phyloP scores from a whole-genome alignment of 2,797 vertebrate genomes.

The Alfaro cultratus region DNA sequence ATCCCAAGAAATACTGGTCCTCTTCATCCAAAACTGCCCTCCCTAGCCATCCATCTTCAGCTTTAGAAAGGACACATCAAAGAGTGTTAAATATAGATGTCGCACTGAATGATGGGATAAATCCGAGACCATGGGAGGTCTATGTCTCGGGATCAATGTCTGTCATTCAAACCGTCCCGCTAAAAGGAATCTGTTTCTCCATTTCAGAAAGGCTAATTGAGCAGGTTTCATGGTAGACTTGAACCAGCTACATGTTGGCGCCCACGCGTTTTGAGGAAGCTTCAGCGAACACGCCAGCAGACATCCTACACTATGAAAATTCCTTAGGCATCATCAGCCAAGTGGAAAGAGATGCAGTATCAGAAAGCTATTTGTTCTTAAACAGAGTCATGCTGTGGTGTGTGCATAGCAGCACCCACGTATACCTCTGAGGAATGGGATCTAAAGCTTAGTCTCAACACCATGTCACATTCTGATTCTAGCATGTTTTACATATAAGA shows the following conservation, averaged over 20 bases:
- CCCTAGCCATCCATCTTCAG: neutral
- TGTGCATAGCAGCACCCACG: conserved; percentile 7
- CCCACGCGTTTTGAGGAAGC: conserved; percentile 40
- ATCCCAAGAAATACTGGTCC: conserved; percentile 23
- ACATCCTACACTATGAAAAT: conserved; percentile 51
- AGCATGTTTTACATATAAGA: neutral
- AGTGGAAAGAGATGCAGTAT: conserved; percentile 59
- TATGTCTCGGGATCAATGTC: conserved; percentile 28
- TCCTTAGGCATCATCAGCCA: conserved; percentile 54
- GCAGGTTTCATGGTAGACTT: conserved; percentile 44
- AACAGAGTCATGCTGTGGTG: conserved; percentile 32
- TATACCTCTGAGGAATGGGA: conserved; percentile 20
- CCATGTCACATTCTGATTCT: neutral
- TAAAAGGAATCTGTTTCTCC: conserved; percentile 29
- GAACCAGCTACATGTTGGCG: conserved; percentile 35
- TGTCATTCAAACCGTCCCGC: conserved; percentile 36
- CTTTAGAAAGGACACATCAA: conserved; percentile 12
- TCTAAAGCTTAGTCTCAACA: neutral
- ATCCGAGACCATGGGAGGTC: conserved; percentile 16
- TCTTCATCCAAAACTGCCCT: conserved; percentile 34
- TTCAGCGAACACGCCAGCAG: conserved; percentile 47
- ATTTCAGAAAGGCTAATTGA: conserved; percentile 42
- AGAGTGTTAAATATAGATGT: conserved; percentile 1
- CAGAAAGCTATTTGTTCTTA: conserved; percentile 33
- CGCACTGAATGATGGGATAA: conserved; percentile 23